Conservation (phyloP, 23 tunicate species). For the Oikopleura dioica region DNA sequence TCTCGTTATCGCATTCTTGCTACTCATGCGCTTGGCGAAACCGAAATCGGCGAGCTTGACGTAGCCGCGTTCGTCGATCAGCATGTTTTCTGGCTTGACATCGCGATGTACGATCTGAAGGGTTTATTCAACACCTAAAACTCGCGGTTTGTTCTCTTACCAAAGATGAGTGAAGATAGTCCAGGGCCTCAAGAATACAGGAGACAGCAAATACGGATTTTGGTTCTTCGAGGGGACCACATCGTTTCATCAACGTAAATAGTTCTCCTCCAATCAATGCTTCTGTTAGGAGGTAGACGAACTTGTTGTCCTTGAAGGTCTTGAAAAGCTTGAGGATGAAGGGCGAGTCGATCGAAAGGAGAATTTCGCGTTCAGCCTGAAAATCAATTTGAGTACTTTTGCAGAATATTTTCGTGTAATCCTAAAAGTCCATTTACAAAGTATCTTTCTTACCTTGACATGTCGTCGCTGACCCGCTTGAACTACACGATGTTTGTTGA, state of each 20-base stretch:
- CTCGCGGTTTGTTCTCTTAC: too few relatives aligned
- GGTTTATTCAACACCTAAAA: not conserved
- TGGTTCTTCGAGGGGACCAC: slow-evolving; percentile 44
- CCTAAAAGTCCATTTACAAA: too few relatives aligned
- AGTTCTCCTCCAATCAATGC: slow-evolving; percentile 82
- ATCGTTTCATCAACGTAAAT: slow-evolving; percentile 26
- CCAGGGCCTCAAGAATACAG: slow-evolving; percentile 71
- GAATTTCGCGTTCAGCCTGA: slow-evolving; percentile 9
- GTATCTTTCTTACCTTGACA: too few relatives aligned
- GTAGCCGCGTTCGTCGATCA: not conserved
- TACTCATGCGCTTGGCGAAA: not conserved
- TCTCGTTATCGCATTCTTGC: not conserved
- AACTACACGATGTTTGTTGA: not conserved
- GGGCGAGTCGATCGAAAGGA: not conserved
- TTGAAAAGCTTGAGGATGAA: slow-evolving; percentile 1
- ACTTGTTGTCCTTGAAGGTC: slow-evolving; percentile 41
- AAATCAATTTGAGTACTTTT: too few relatives aligned
- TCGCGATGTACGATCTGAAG: slow-evolving; percentile 11
- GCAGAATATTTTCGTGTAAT: too few relatives aligned
- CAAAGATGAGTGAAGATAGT: slow-evolving; percentile 26
- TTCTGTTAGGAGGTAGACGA: slow-evolving; percentile 76
- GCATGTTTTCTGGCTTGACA: slow-evolving; percentile 12
- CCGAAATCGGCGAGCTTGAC: slow-evolving; percentile 11
- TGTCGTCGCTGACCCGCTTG: slow-evolving; percentile 7
- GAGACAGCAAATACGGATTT: slow-evolving; percentile 40